Evolutionary conservation across 2,888 invertebrate genomes (phyloP).

Genomic region (Caradrina kadenii): DNA sequence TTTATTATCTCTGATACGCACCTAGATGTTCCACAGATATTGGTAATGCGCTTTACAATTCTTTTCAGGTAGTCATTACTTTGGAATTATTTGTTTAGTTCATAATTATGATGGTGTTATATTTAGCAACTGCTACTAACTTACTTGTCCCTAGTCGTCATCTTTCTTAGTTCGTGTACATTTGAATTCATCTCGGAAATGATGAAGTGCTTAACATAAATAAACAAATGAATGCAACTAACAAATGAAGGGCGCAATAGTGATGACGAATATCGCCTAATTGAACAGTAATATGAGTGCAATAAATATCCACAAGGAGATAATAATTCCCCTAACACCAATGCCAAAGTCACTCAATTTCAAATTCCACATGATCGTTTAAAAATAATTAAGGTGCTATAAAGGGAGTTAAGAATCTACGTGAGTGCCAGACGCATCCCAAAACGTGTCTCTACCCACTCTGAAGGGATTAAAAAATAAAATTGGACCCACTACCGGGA

Average conservation of each 20-base stretch:
- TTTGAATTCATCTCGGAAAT: background rate
- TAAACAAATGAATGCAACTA: background rate
- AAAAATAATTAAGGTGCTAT: slow-evolving; percentile 59
- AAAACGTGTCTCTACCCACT: slow-evolving; percentile 55
- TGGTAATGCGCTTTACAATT: slow-evolving; percentile 49
- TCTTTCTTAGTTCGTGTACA: background rate
- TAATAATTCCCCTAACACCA: slow-evolving; percentile 30
- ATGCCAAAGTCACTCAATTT: slow-evolving; percentile 43
- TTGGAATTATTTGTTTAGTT: slow-evolving; percentile 37
- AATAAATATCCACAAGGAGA: slow-evolving; percentile 25
- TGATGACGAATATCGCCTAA: slow-evolving; percentile 17
- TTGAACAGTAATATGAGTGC: slow-evolving; percentile 14
- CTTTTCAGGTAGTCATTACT: slow-evolving; percentile 45
- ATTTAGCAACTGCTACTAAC: too few species aligned
- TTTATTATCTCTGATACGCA: slow-evolving; percentile 72
- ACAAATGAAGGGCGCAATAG: slow-evolving; percentile 17
- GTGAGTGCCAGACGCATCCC: slow-evolving; percentile 41
- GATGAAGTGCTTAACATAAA: slow-evolving; percentile 11
- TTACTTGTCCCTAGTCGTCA: background rate
- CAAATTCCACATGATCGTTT: slow-evolving; percentile 49
- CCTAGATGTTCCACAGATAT: slow-evolving; percentile 61
- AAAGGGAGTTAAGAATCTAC: slow-evolving; percentile 45
- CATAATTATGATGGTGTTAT: background rate
- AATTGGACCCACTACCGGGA: slow-evolving; percentile 62
- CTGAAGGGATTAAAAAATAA: slow-evolving; percentile 61